phyloP scores from a whole-genome alignment of 2,888 invertebrate species.

The Pandemis heparana region DNA sequence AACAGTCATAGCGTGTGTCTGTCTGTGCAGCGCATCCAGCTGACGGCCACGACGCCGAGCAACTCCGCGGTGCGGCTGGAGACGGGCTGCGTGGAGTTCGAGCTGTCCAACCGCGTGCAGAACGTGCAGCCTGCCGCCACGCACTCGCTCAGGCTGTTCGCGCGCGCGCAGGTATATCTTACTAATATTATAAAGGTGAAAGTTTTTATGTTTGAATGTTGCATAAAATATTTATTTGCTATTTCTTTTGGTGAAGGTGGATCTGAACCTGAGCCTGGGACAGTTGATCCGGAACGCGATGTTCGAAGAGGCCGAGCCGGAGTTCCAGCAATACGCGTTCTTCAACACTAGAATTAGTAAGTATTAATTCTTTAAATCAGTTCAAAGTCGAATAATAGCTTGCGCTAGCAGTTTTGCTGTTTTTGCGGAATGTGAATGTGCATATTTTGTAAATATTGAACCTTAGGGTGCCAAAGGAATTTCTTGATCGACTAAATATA shows the following conservation, averaged over 20 bases:
- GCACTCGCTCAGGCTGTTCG: conserved; percentile 88
- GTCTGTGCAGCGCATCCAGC: conserved; percentile 91
- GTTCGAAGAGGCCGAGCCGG: conserved; percentile 98
- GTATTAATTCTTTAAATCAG: conserved; percentile 27
- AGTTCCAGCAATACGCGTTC: conserved; percentile 99
- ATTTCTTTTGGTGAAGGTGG: conserved; percentile 89
- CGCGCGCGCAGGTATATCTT: conserved; percentile 74
- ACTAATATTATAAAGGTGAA: too few species aligned
- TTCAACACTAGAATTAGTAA: conserved; percentile 97
- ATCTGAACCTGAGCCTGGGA: conserved; percentile 97
- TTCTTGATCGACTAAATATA: too few species aligned
- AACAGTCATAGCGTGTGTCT: background rate
- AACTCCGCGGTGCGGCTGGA: conserved; percentile 98
- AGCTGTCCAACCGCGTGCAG: conserved; percentile 97
- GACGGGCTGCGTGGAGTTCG: conserved; percentile 97
- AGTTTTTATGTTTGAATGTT: too few species aligned
- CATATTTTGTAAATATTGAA: too few species aligned
- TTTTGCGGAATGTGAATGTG: too few species aligned
- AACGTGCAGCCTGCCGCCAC: conserved; percentile 89
- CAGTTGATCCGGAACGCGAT: conserved; percentile 96
- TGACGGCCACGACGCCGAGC: conserved; percentile 99
- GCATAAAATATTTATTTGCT: background rate
- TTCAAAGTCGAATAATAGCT: too few species aligned
- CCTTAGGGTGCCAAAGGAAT: too few species aligned
- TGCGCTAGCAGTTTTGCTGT: too few species aligned